These are phyloP conservation scores for Drosophila pseudotalamancana DNA, from an alignment of 2,888 invertebrate genomes.

Conservation along the genomic window DNA sequence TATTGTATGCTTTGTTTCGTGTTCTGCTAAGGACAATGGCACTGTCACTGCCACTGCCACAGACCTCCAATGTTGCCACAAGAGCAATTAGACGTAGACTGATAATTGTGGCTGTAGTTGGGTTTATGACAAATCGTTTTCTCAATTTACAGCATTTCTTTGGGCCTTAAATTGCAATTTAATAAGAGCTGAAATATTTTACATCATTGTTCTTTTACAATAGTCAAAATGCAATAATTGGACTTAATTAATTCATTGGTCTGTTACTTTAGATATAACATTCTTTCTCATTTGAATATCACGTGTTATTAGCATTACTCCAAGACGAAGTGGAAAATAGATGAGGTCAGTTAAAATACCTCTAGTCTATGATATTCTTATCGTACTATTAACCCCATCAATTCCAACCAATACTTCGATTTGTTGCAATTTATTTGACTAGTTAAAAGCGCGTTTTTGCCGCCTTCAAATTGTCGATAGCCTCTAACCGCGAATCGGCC, in stretches of 20 bases:
- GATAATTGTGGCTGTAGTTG: constrained; percentile 1
- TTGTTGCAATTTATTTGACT: constrained; percentile 2
- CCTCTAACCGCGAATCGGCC: constrained; percentile 23
- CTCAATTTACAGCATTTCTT: background rate
- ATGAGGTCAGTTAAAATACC: background rate
- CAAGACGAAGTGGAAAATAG: too few relatives aligned
- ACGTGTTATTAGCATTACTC: too few relatives aligned
- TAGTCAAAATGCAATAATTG: too few relatives aligned
- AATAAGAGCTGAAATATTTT: too few relatives aligned
- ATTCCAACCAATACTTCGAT: constrained; percentile 5
- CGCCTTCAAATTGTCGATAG: constrained; percentile 37
- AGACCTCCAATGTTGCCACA: background rate
- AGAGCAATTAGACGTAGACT: constrained; percentile 13
- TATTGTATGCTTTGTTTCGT: constrained; percentile 2
- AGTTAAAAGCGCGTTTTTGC: constrained; percentile 40
- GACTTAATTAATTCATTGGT: too few relatives aligned
- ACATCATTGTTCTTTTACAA: too few relatives aligned
- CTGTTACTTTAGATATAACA: too few relatives aligned
- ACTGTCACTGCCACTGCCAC: too few relatives aligned
- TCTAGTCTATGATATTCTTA: constrained; percentile 3
- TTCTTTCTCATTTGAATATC: too few relatives aligned
- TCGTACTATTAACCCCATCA: background rate
- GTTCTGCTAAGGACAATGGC: background rate
- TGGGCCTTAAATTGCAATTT: background rate
- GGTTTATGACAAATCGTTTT: constrained; percentile 11